Evolutionary conservation across 2,888 invertebrate genomes (phyloP), one percentile per base, ranked within the genome.

Genomic region (Protophormia terraenovae): DNA sequence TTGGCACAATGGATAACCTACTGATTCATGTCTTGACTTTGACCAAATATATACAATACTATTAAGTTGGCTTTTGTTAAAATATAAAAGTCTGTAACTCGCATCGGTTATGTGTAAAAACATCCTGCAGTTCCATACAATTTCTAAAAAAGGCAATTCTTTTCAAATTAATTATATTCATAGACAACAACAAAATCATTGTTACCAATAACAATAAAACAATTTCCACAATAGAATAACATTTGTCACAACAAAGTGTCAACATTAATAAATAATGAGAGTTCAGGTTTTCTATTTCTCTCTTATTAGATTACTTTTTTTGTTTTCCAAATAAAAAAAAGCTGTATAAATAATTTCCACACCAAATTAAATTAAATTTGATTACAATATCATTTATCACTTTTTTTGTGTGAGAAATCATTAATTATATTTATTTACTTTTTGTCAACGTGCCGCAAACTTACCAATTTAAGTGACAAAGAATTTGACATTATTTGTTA

Each of bases 381-480:
- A 69, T 77, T 58, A 50, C 38, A n/a, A 38, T 19, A 50, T 19
- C 35, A 62, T 71, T 62, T 71, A 60, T n/a, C 27, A 29, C n/a
- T 71, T 16, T 32, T n/a, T 58, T 27, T 32, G 6, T 16, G 27
- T 1, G n/a, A n/a, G n/a, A n/a, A 32, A 24, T 16, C 32, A 41
- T 22, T 47, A 58, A 32, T 47, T 35, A 47, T 45, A 47, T 60
- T 19, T 47, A 12, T 2, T 77, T 55, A 24, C 22, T 75, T 32
- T 22, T 55, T 47, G 3, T 14, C 1, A 12, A 12, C 50, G 6
- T 16, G 3, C 19, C 27, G 22, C 47, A 16, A 78, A 81, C 86
- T 86, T 84, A 86, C 86, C 84, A 86, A 75, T 83, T 77, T 73
- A 10, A 71, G 66, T 45, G 86, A 86, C 83, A 86, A 75, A 24